Conservation (phyloP, 2,888 invertebrate genomes). For the Leucophenga montana region DNA sequence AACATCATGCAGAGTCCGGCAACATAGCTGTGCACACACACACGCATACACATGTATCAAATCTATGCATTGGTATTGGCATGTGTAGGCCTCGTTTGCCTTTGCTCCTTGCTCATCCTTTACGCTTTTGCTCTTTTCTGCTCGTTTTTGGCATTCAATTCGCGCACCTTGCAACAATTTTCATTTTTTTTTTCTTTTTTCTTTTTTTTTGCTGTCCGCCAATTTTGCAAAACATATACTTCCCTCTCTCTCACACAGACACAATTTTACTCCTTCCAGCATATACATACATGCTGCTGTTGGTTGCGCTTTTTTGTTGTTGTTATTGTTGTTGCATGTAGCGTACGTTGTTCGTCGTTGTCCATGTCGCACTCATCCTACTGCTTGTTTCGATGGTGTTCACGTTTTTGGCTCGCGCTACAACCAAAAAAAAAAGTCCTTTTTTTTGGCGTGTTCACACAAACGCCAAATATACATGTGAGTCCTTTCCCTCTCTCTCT, state of each 20-base stretch:
- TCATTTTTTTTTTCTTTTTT: slow-evolving; percentile 17
- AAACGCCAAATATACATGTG: slow-evolving; percentile 9
- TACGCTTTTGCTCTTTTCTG: slow-evolving; percentile 7
- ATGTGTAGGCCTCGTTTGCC: slow-evolving; percentile 12
- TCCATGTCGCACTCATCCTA: not conserved
- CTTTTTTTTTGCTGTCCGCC: slow-evolving; percentile 18
- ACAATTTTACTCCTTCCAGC: no score
- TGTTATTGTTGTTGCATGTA: no score
- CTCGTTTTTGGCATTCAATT: slow-evolving; percentile 17
- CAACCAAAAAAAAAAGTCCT: not conserved
- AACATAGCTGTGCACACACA: not conserved
- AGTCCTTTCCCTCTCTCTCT: not conserved
- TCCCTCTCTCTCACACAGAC: not conserved
- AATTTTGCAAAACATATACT: slow-evolving; percentile 7
- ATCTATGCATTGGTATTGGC: not conserved
- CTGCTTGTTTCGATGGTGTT: not conserved
- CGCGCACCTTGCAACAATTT: slow-evolving; percentile 24
- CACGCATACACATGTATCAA: not conserved
- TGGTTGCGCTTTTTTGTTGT: no score
- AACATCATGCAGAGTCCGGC: not conserved
- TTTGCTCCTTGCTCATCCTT: no score
- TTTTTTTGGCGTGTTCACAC: not conserved
- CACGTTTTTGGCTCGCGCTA: slow-evolving; percentile 21
- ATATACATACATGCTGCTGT: not conserved
- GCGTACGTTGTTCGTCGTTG: no score